Base-by-base conservation (phyloP, 2,797 vertebrate genomes). In the Acridotheres tristis region DNA sequence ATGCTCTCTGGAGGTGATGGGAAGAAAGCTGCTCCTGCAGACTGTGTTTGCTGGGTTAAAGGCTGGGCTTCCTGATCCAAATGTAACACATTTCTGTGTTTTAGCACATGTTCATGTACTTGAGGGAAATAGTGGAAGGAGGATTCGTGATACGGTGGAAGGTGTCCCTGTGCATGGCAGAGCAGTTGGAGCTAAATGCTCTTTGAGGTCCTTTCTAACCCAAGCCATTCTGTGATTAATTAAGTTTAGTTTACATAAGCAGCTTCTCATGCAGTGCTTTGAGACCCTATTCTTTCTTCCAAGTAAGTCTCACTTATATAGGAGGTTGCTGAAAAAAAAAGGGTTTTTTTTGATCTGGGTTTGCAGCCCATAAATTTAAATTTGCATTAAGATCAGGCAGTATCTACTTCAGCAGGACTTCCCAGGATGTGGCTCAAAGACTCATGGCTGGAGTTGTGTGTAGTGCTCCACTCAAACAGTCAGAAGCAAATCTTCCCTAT, bases 1-100 rank as follows among this genome's bases (percentile, higher is more conserved):
- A 25, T 0, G 0, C 7, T 13, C 8, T 3, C 30, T 22, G 12
- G 40, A 53, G 58, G 17, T 20, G 40, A 58, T 14, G 43, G 30
- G 48, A 19, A 18, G 32, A 12, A 25, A 12, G 30, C 59, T 80
- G 34, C 30, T 59, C 7, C 16, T 26, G 16, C 10, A 27, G 40
- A 0, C 58, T 27, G 4, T 4, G 21, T 27, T 76, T 30, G 5
- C 27, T 32, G 32, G 3, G 38, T 88, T 23, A 2, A 21, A 23
- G 47, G 3, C 68, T 76, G 73, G 23, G 16, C 30, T 74, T 42
- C 1, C 2, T 10, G 9, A 15, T 63, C 57, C 40, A 79, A 92
- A 54, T 14, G 4, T 27, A 9, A 12, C 14, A 2, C 1, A 0
- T 15, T 15, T 2, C 43, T 21, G 34, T 6, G 1, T 27, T 82